Evolutionary conservation across 2,113 vertebrate species (phyloP).

Genomic region (Mastomys natalensis): DNA sequence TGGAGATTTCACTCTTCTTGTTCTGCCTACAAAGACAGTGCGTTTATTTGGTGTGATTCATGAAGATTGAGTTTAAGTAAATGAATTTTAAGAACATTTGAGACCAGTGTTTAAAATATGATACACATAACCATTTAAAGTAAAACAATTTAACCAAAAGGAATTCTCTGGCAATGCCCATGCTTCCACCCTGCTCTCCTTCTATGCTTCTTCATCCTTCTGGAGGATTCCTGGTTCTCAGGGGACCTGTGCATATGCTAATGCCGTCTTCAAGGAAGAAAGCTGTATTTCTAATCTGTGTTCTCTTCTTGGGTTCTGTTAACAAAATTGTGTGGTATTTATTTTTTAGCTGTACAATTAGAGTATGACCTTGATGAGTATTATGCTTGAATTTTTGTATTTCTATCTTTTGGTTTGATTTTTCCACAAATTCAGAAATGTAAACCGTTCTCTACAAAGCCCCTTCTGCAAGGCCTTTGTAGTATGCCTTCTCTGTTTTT

Average conservation of each 20-base stretch:
- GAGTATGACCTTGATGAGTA: not conserved
- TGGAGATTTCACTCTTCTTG: not conserved
- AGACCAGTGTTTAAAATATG: not conserved
- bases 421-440: not conserved
- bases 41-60: not conserved
- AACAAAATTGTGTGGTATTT: not conserved
- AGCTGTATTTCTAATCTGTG: not conserved
- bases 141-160: not conserved
- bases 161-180: not conserved
- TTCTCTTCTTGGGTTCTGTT: not conserved
- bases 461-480: not conserved
- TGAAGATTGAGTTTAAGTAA: not conserved
- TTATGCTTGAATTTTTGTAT: not conserved
- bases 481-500: not conserved
- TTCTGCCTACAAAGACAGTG: not conserved
- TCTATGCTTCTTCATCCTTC: rapidly evolving
- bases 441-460: not conserved
- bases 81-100: not conserved
- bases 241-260: not conserved
- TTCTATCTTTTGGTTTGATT: not conserved
- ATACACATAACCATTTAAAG: not conserved
- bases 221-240: not conserved
- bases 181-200: rapidly evolving
- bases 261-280: not conserved
- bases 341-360: conserved; percentile 34